Percentiles rank a stretch among this genome's conserved stretches.
phyloP scores from a whole-genome alignment of 1,140 invertebrate genomes.

The Goniozus legneri region DNA sequence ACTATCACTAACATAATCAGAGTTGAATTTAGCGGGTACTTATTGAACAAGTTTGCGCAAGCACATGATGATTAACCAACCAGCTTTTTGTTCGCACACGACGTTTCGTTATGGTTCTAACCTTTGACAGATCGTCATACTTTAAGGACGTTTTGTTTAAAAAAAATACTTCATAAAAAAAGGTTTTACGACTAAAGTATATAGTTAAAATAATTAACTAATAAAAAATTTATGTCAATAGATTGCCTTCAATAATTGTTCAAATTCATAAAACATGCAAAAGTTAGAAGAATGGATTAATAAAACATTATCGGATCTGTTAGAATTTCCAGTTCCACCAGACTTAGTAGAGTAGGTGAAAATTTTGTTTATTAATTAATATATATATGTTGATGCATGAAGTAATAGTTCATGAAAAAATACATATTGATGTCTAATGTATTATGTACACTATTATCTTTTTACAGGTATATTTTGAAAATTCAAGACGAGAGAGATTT shows the following conservation, averaged over 20 bases:
- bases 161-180: too few species aligned
- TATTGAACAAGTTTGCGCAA: too few species aligned
- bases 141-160: too few species aligned
- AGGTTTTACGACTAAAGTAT: neutral
- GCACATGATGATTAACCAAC: too few species aligned
- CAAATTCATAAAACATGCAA: too few species aligned
- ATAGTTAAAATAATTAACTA: neutral
- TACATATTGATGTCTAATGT: neutral
- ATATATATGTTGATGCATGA: too few species aligned
- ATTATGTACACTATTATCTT: neutral
- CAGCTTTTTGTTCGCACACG: too few species aligned
- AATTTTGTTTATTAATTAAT: neutral
- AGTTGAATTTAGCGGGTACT: too few species aligned
- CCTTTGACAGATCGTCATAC: too few species aligned
- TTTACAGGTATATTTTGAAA: slow-evolving; percentile 59
- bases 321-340: slow-evolving; percentile 63
- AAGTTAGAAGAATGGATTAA: slow-evolving; percentile 59
- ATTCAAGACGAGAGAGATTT: slow-evolving; percentile 66
- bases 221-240: neutral
- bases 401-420: slow-evolving; percentile 4
- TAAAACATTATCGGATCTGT: slow-evolving; percentile 56
- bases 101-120: too few species aligned
- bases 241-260: too few species aligned
- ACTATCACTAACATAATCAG: too few species aligned
- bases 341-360: slow-evolving; percentile 62